These are phyloP conservation scores for Arctia plantaginis DNA, from an alignment of 2,888 invertebrate species.

Conservation along the genomic window DNA sequence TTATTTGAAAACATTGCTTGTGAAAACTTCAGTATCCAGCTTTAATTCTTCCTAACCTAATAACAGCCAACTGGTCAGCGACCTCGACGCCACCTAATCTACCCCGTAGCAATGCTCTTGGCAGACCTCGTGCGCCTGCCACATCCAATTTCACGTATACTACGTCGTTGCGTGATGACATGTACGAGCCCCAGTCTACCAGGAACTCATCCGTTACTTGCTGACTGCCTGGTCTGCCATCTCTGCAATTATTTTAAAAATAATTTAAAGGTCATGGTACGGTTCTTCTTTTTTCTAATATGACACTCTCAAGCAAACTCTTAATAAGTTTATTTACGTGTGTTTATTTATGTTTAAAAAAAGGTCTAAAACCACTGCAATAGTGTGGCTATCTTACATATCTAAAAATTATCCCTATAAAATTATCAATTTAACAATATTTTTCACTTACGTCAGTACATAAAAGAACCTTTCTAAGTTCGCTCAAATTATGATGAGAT, in stretches of 20 bases:
- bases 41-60: constrained; percentile 81
- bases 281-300: not conserved
- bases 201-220: constrained; percentile 95
- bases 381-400: not conserved
- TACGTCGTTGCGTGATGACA: constrained; percentile 96
- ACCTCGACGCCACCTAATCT: constrained; percentile 96
- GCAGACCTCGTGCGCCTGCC: constrained; percentile 93
- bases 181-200: constrained; percentile 96
- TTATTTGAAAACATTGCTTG: not conserved
- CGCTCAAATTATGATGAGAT: too few species aligned
- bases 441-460: too few species aligned
- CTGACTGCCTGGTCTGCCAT: constrained; percentile 96
- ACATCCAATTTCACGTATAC: constrained; percentile 97
- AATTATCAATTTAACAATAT: too few species aligned
- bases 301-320: not conserved
- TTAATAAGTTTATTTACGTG: too few species aligned
- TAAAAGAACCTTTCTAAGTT: too few species aligned
- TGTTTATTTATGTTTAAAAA: not conserved
- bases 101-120: constrained; percentile 92
- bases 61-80: constrained; percentile 95
- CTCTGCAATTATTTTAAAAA: constrained; percentile 80
- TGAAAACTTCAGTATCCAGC: not conserved
- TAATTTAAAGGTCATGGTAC: not conserved
- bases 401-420: too few species aligned
- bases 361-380: not conserved